Evolutionary conservation across 92 coral and sea anemone genomes (phyloP), one percentile per base, ranked within the genome.

Genomic region (Parazoanthus swiftii): DNA sequence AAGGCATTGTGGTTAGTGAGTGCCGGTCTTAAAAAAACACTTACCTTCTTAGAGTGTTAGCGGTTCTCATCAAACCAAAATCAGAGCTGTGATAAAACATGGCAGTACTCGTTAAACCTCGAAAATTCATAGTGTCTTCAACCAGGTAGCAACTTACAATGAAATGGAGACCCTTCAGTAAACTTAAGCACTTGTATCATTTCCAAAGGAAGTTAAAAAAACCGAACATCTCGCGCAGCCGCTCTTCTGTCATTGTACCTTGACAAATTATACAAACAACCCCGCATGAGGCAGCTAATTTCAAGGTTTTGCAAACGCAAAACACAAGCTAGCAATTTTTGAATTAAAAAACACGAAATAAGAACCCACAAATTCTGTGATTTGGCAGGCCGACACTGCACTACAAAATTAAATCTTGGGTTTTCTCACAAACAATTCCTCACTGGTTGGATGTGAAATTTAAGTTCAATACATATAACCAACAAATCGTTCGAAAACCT

Each of bases 11-110:
- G 74, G 29, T 21, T 21, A 15, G n/a, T 68, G 7, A 68, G 29
- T 0, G 29, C 29, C 74, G n/a, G 29, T 71, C 35, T 25, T 20
- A 8, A 14, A 8, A 14, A 13, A 13, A 2, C 9, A 35, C 51
- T 14, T 84, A 84, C 87, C 87, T 70, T 51, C 87, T 43, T 2
- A 84, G 77, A 33, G 79, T 66, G 29, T 46, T 74, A 2, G 87
- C 79, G 13, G 87, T 84, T 67, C 36, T 84, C 77, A 68, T 71
- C 38, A 84, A 33, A 18, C 78, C 74, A 84, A 70, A 84, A 46
- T 84, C 87, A 46, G 87, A 44, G 79, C 87, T 84, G 79, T 0
- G 20, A 14, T 6, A 44, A 84, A 71, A 63, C 70, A 63, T 1
- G 25, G 70, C 4, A 63, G 15, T 14, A 14, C 5, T 21, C 25